Evolutionary conservation across 2,113 vertebrate genomes (phyloP), one percentile per base, ranked within the genome.

Genomic region (Lepisosteus osseus): DNA sequence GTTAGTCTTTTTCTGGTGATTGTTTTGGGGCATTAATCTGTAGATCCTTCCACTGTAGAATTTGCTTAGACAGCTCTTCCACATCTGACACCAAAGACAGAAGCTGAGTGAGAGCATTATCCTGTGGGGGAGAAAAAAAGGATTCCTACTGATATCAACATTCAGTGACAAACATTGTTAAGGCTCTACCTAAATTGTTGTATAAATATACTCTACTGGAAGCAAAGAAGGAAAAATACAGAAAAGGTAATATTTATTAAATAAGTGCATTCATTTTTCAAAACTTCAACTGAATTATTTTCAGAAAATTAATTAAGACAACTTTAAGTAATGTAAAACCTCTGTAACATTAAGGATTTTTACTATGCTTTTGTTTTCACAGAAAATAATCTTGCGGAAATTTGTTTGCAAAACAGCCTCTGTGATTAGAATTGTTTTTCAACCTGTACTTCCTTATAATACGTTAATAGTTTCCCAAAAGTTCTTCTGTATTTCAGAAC

Each of bases 1-100:
- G 5, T 51, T 9, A 51, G 47, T 51, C 0, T 51, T 51, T 5
- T 51, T 5, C 47, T 51, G 47, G 47, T 9, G 47, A 51, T 51
- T 9, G 9, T 51, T 51, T 12, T 12, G 7, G 56, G 56, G 56
- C 3, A 12, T n/a, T 59, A 5, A 17, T 67, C 51, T 89, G 84
- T 42, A 86, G 72, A 3, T 89, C 78, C 79, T 83, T 88, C 93
- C 92, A 94, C 54, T 88, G 87, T 61, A 95, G 56, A 78, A 97
- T 89, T 80, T 90, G 87, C 29, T 88, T 85, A 77, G 85, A 81
- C 78, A 96, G 74, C 72, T 85, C 85, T 80, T 95, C 91, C 57
- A 92, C 78, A 6, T 95, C 86, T 1, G 85, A 79, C 65, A 87
- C 82, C 0, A 93, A 84, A 75, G 88, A 6, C 62, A 95, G 86